Evolutionary conservation across 1,140 invertebrate species (phyloP).

Genomic region (Micrasema longulum): DNA sequence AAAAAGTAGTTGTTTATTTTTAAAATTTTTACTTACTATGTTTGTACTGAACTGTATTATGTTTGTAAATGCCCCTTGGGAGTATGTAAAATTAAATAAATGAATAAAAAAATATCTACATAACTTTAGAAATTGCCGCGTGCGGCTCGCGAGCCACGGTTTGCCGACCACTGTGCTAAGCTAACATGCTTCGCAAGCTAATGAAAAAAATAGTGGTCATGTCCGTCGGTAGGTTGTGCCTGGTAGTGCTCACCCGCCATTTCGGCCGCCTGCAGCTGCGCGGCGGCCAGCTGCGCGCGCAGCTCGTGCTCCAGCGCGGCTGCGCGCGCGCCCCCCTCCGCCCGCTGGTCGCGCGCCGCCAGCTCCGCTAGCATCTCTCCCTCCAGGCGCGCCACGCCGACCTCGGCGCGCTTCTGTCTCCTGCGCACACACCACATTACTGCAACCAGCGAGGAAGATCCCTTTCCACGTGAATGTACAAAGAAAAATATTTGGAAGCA

Average conservation of each 20-base stretch:
- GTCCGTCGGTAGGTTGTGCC: neutral
- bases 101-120: neutral
- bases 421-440: neutral
- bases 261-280: neutral
- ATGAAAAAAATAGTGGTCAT: neutral
- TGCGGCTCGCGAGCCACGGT: neutral
- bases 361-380: slow-evolving; percentile 6
- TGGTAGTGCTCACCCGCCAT: slow-evolving; percentile 2
- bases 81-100: neutral
- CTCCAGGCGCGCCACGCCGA: neutral
- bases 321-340: neutral
- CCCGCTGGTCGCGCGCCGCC: neutral
- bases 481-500: neutral
- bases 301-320: neutral
- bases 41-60: too few species aligned
- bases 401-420: neutral
- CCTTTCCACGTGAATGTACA: neutral
- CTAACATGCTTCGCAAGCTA: neutral
- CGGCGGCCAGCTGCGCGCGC: slow-evolving; percentile 4
- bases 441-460: neutral
- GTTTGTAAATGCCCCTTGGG: too few species aligned
- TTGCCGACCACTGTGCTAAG: too few species aligned
- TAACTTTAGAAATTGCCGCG: neutral
- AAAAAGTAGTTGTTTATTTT: too few species aligned
- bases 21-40: too few species aligned